Evolutionary conservation across 2,888 invertebrate species (phyloP).

Genomic region (Steinernema scapterisci): DNA sequence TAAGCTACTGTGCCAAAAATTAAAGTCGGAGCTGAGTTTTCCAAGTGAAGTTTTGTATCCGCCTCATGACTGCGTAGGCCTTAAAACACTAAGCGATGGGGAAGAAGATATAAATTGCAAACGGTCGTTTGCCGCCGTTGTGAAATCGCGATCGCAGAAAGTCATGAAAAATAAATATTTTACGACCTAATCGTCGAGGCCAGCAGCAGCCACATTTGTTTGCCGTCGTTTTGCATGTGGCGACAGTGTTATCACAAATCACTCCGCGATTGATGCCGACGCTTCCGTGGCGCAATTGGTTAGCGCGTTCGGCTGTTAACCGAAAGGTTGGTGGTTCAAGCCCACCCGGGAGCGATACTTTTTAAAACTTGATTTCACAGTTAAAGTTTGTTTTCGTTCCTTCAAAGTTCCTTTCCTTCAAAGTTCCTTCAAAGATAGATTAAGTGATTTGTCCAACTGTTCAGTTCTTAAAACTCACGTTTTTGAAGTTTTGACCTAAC

Average conservation of each 20-base stretch:
- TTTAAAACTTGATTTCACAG: too few species aligned
- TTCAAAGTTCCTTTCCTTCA: too few species aligned
- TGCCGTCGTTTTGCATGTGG: too few species aligned
- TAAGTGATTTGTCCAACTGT: too few species aligned
- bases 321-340: constrained; percentile 66
- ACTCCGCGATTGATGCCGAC: too few species aligned
- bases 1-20: background rate
- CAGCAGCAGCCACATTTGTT: background rate
- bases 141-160: background rate
- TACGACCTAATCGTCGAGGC: background rate
- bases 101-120: background rate
- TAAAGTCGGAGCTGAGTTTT: background rate
- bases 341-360: constrained; percentile 46
- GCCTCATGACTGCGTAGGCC: background rate
- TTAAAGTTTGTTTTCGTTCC: too few species aligned
- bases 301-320: constrained; percentile 65
- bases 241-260: too few species aligned
- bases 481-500: too few species aligned
- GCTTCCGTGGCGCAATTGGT: constrained; percentile 41
- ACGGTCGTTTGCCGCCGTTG: background rate
- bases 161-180: background rate
- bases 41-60: background rate
- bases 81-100: background rate
- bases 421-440: too few species aligned
- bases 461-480: too few species aligned